Percentiles rank a stretch among this genome's conserved stretches.
These are phyloP conservation scores for Pomatostomus ruficeps DNA, from an alignment of 2,113 vertebrate genomes.

Conservation along the genomic window DNA sequence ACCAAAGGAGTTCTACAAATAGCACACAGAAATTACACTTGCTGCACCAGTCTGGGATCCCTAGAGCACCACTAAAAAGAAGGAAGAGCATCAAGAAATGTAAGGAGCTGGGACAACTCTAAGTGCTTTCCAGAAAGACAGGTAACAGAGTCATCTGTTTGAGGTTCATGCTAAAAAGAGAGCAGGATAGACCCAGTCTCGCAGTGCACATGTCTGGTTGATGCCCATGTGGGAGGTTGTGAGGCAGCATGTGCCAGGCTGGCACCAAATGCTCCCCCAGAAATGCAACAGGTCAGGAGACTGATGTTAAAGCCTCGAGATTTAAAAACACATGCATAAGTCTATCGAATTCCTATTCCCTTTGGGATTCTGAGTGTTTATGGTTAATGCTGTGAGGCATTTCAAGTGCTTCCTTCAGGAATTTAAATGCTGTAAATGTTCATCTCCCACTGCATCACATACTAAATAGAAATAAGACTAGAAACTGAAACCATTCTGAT, in stretches of 20 bases:
- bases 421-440: neutral
- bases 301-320: neutral
- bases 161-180: neutral
- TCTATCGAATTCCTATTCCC: neutral
- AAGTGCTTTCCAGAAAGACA: neutral
- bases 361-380: neutral
- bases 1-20: neutral
- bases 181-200: neutral
- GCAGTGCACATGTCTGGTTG: neutral
- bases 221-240: fast-evolving
- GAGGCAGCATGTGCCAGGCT: fast-evolving
- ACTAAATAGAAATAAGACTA: neutral
- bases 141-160: neutral
- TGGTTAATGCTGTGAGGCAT: neutral
- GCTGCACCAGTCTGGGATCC: neutral
- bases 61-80: neutral
- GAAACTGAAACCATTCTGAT: neutral
- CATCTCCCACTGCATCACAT: neutral
- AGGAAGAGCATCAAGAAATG: neutral
- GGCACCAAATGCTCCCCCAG: neutral
- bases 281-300: neutral
- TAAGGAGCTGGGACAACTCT: neutral
- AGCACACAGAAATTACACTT: conserved; percentile 22
- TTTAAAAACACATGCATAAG: neutral
- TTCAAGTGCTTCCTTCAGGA: neutral